A percentile compares a stretch with the other conserved stretches of the same genome.
Evolutionary conservation across 2,797 vertebrate species (phyloP).

Genomic region (Potorous gilbertii): DNA sequence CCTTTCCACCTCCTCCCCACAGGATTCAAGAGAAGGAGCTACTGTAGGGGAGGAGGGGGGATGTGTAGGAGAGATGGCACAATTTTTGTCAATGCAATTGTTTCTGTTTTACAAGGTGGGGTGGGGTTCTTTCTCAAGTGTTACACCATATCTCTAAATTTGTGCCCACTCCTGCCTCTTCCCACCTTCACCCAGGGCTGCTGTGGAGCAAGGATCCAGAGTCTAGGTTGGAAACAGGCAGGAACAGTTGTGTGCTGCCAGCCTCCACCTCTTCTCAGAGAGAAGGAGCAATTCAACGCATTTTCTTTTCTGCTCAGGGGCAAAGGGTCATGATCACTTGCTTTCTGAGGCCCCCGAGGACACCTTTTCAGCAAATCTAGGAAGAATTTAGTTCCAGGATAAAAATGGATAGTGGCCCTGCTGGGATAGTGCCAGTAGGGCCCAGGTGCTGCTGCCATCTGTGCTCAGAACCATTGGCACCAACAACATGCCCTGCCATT

Average conservation of each 20-base stretch:
- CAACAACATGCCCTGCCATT: conserved; percentile 27
- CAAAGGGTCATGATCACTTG: background rate
- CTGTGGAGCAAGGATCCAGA: conserved; percentile 29
- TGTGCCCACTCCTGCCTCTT: conserved; percentile 57
- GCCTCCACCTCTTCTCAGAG: background rate
- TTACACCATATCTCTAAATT: conserved; percentile 70
- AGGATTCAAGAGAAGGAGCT: conserved; percentile 49
- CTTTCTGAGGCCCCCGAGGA: background rate
- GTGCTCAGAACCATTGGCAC: conserved; percentile 48
- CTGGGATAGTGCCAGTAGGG: conserved; percentile 45
- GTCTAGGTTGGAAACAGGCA: conserved; percentile 58
- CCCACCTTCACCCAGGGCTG: conserved; percentile 12
- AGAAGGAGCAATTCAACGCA: conserved; percentile 3
- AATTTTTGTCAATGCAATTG: conserved; percentile 76
- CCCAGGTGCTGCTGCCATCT: conserved; percentile 37
- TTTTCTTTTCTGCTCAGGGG: background rate
- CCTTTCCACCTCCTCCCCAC: conserved; percentile 9
- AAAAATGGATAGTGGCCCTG: background rate
- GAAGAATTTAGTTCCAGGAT: background rate
- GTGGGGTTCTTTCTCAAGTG: conserved; percentile 63
- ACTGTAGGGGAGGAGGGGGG: conserved; percentile 11
- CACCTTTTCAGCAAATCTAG: background rate
- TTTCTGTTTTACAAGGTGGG: conserved; percentile 74
- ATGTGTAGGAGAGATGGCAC: conserved; percentile 19
- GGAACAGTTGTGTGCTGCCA: conserved; percentile 22